These are phyloP conservation scores for Odontesthes bonariensis DNA, from an alignment of 2,113 vertebrate genomes.

Conservation along the genomic window DNA sequence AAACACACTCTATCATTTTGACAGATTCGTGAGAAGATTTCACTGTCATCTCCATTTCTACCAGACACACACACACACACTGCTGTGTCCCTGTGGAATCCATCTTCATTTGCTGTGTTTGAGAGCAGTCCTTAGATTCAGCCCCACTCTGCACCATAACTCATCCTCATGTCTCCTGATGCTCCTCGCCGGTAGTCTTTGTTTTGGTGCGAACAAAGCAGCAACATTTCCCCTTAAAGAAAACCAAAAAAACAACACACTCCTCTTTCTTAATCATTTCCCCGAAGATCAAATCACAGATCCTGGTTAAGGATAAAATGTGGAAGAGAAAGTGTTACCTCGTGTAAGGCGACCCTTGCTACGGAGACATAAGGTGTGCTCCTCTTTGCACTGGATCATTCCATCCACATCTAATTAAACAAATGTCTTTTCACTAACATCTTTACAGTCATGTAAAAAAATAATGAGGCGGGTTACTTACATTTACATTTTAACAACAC, in stretches of 20 bases:
- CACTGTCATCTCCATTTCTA: conserved; percentile 29
- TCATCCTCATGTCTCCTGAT: conserved; percentile 53
- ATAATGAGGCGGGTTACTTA: neutral
- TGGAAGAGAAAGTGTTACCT: neutral
- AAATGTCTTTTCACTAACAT: no score
- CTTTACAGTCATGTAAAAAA: no score
- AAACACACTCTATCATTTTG: conserved; percentile 58
- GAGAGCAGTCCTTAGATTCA: conserved; percentile 61
- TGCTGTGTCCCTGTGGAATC: conserved; percentile 50
- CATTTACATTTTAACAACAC: no score
- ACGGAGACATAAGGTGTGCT: neutral
- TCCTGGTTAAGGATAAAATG: neutral
- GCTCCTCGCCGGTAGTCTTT: conserved; percentile 22
- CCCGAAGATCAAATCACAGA: conserved; percentile 14
- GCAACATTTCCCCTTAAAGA: neutral
- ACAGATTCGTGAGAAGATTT: conserved; percentile 59
- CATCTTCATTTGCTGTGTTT: conserved; percentile 68
- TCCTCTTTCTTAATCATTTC: conserved; percentile 21
- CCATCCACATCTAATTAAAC: no score
- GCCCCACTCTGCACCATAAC: conserved; percentile 46
- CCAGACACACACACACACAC: conserved; percentile 27
- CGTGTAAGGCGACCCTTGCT: neutral
- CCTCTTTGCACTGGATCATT: no score
- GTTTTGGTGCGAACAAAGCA: conserved; percentile 13
- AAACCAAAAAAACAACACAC: neutral